Base-by-base conservation (phyloP, 2,888 invertebrate genomes). In the Microctonus aethiopoides region DNA sequence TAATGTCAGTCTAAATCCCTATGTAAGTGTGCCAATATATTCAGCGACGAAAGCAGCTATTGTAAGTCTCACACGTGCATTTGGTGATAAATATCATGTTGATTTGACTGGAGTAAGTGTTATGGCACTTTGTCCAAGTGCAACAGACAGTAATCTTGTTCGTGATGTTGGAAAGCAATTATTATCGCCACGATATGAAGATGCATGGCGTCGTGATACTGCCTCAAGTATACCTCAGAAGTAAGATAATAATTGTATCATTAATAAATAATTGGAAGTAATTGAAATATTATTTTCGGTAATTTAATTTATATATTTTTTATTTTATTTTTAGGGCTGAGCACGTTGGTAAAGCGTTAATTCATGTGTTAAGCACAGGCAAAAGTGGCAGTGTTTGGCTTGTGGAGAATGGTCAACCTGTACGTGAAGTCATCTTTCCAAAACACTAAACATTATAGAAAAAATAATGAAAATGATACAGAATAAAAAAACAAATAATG, bases 11-110 rank as follows among this genome's bases (percentile, higher is more conserved):
- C 87, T 89, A 52, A 88, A 89, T 73, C 93, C 93, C 0, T 91
- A 92, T 79, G 91, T 93, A 6, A 92, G 93, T 68, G 90, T 92
- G 32, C 93, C 94, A 1, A 92, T 93, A 76, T 93, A 93, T 87
- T 92, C 93, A 0, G 93, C 93, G 13, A 93, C 93, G 16, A 93
- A 93, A 83, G 92, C 93, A 80, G 93, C 93, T 0, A 91, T 93
- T 24, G 91, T 93, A 16, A 93, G 92, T 52, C 89, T 93, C 70
- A 92, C 93, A 2, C 89, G 92, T 76, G 91, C 93, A 57, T 93
- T 93, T 80, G 93, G 93, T 79, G 92, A 93, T 82, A 90, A 91
- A 77, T 93, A 92, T 83, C 93, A 94, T 84, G 91, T 91, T 67
- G 91, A 90, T 76, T 81, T 92, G 76, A 93, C 93, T 2, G 93